Conservation (phyloP, 2,113 vertebrate genomes). For the Potamarius usumacintae region DNA sequence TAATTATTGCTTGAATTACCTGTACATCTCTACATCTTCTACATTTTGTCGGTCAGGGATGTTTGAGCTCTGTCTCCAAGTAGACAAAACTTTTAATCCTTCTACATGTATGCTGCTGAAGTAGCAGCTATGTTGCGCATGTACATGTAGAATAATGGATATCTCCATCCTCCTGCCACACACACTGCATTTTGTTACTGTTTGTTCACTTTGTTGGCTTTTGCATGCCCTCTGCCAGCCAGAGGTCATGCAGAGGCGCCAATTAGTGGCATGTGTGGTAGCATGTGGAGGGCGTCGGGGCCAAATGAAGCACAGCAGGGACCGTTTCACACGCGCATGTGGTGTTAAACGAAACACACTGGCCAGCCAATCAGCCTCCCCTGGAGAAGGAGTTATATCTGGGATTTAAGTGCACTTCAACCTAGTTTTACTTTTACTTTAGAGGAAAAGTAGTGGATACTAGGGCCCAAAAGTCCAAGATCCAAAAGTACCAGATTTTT, state of each 20-base stretch:
- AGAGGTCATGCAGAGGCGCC: constrained; percentile 77
- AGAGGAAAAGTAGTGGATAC: neutral
- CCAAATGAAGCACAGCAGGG: constrained; percentile 65
- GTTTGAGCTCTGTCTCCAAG: neutral
- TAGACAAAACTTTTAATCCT: neutral
- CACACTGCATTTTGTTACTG: neutral
- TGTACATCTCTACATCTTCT: too few relatives aligned
- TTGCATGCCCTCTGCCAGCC: constrained; percentile 65
- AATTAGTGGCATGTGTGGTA: constrained; percentile 78
- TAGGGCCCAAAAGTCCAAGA: neutral
- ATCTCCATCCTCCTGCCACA: neutral
- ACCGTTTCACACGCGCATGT: constrained; percentile 67
- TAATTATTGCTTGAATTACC: too few relatives aligned
- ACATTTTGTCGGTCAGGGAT: neutral
- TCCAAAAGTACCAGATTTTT: neutral
- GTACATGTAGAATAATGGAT: neutral
- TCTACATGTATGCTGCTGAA: neutral
- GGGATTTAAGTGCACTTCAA: constrained; percentile 10
- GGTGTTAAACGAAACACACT: constrained; percentile 66
- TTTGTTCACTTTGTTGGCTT: constrained; percentile 39
- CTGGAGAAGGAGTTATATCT: constrained; percentile 13
- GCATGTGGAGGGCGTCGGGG: constrained; percentile 68
- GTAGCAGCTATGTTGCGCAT: neutral
- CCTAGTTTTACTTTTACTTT: constrained; percentile 7
- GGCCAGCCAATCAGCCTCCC: constrained; percentile 54